These are phyloP conservation scores for Platyscapa corneri DNA, from an alignment of 1,140 invertebrate genomes.

Conservation along the genomic window DNA sequence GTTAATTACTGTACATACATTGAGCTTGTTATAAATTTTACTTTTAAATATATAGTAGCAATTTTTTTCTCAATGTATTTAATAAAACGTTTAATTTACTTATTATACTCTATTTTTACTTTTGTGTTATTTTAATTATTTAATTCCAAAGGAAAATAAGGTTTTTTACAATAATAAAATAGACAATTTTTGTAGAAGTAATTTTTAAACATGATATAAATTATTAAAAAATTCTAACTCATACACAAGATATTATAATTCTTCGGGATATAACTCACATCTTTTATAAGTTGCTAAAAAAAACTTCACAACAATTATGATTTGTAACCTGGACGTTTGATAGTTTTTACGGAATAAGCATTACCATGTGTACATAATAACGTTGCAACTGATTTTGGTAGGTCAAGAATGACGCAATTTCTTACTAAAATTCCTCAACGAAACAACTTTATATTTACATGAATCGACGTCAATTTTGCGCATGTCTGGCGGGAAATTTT, in stretches of 20 bases:
- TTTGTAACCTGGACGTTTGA: constrained; percentile 22
- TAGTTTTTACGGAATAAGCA: constrained; percentile 32
- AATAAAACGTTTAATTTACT: too few species aligned
- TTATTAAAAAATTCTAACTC: neutral
- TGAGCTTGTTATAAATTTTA: constrained; percentile 2
- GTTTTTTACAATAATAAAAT: neutral
- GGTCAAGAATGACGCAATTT: constrained; percentile 54
- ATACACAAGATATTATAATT: constrained; percentile 1
- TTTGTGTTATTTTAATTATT: neutral
- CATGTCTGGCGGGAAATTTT: constrained; percentile 21
- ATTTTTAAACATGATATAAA: neutral
- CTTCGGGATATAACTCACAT: constrained; percentile 33
- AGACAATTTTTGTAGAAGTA: neutral
- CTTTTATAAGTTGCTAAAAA: constrained; percentile 1
- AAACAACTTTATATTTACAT: neutral
- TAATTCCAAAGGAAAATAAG: neutral
- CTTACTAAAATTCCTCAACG: constrained; percentile 14
- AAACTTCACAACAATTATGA: constrained; percentile 33
- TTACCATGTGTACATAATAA: constrained; percentile 50
- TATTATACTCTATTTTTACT: too few species aligned
- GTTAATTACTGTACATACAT: neutral
- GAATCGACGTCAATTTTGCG: neutral
- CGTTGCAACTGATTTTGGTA: constrained; percentile 35
- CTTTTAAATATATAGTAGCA: neutral
- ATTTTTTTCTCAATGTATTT: too few species aligned